Evolutionary conservation across 2,888 invertebrate genomes (phyloP).

Genomic region (Drosophila niveifrons): DNA sequence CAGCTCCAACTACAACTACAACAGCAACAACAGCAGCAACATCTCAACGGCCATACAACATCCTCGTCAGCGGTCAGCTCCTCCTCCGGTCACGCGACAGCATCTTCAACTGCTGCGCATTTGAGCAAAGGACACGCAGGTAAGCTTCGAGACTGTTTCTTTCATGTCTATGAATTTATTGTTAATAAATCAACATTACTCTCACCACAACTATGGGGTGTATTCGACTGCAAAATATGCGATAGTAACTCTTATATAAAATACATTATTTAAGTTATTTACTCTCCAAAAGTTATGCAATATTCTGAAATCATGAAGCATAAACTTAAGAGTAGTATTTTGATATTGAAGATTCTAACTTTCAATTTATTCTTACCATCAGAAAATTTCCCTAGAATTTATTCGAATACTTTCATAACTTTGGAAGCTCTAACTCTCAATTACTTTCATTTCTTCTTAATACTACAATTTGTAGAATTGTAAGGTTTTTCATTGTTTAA

Average conservation of each 20-base stretch:
- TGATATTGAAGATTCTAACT: no score
- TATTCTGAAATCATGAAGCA: no score
- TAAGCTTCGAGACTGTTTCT: conserved; percentile 16
- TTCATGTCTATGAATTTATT: conserved; percentile 42
- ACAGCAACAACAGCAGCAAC: conserved; percentile 50
- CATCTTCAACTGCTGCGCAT: conserved; percentile 78
- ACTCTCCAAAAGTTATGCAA: no score
- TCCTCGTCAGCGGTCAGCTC: conserved; percentile 65
- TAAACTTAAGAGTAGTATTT: no score
- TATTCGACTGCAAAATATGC: conserved; percentile 1
- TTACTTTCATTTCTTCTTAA: no score
- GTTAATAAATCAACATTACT: conserved; percentile 64
- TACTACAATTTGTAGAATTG: no score
- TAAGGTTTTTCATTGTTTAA: no score
- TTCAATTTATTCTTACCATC: no score
- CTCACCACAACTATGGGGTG: conserved; percentile 35
- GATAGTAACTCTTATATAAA: not conserved
- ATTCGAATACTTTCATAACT: no score
- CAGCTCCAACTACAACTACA: conserved; percentile 52
- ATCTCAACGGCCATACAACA: conserved; percentile 51
- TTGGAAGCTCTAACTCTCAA: no score
- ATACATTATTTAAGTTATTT: not conserved
- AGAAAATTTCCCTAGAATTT: no score
- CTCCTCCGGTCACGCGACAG: conserved; percentile 55
- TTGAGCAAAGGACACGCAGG: conserved; percentile 73